phyloP scores from a whole-genome alignment of 2,888 invertebrate species.

The Clostera curtula region DNA sequence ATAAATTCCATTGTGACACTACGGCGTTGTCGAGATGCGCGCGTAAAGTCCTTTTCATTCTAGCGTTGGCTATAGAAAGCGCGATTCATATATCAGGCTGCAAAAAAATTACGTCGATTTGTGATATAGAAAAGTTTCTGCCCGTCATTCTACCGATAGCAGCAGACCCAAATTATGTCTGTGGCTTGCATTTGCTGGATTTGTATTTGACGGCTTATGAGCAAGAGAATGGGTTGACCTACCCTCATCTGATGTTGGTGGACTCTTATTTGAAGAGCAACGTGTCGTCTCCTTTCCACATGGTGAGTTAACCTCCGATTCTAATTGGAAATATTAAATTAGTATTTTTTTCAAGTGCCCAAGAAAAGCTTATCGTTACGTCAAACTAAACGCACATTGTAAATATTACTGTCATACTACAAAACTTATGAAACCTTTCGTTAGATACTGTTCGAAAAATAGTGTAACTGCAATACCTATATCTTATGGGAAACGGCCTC shows the following conservation, averaged over 20 bases:
- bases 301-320: constrained; percentile 59
- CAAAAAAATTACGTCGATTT: constrained; percentile 59
- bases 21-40: constrained; percentile 41
- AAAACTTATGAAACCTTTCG: too few species aligned
- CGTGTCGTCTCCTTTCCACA: constrained; percentile 80
- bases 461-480: too few species aligned
- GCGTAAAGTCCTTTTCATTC: constrained; percentile 69
- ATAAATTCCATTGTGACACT: constrained; percentile 45
- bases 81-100: constrained; percentile 72
- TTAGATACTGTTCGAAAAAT: too few species aligned
- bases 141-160: constrained; percentile 60
- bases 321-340: too few species aligned
- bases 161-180: constrained; percentile 56
- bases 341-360: too few species aligned
- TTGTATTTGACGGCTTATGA: constrained; percentile 68
- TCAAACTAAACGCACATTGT: too few species aligned
- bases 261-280: constrained; percentile 75
- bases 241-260: constrained; percentile 57
- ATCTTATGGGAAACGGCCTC: too few species aligned
- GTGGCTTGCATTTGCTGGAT: constrained; percentile 70
- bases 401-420: too few species aligned
- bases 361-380: too few species aligned
- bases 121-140: constrained; percentile 53
- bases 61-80: constrained; percentile 76
- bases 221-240: constrained; percentile 53